Percentiles rank a stretch among this genome's conserved stretches.
Evolutionary conservation across 2,113 vertebrate genomes (phyloP).

Genomic region (Gymnorhina tibicen): DNA sequence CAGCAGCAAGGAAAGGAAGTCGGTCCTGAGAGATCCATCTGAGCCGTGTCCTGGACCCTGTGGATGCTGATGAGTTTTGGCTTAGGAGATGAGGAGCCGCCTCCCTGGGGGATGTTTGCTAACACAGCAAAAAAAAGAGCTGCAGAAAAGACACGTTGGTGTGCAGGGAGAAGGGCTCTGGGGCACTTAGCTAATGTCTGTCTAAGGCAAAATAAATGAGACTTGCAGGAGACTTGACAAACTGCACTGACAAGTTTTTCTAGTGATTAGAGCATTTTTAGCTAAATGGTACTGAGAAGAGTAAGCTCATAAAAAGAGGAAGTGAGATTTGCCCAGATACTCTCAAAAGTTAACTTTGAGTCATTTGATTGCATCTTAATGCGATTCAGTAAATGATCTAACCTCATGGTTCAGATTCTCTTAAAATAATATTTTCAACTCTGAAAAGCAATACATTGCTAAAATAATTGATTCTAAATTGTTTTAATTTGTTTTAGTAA

Average conservation of each 20-base stretch:
- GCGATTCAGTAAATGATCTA: not conserved
- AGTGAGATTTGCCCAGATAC: not conserved
- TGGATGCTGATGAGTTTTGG: not conserved
- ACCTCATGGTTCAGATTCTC: not conserved
- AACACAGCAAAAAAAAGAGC: not conserved
- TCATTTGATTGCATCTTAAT: not conserved
- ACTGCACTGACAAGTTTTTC: not conserved
- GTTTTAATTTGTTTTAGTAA: not conserved
- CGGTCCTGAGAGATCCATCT: not conserved
- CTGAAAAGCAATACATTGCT: not conserved
- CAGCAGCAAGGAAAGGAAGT: not conserved
- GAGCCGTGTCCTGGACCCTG: not conserved
- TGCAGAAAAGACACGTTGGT: rapidly evolving
- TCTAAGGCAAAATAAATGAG: not conserved
- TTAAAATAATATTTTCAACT: not conserved
- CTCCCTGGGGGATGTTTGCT: not conserved
- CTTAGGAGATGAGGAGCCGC: not conserved
- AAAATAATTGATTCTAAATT: not conserved
- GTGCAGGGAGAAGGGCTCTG: not conserved
- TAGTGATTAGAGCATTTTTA: not conserved
- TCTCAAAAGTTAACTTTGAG: not conserved
- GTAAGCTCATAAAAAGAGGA: not conserved
- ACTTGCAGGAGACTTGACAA: not conserved
- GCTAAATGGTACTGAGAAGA: not conserved
- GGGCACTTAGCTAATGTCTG: not conserved